Percentiles rank a stretch among this genome's conserved stretches.
phyloP scores from a whole-genome alignment of 2,113 vertebrate species.

The Otis tarda region DNA sequence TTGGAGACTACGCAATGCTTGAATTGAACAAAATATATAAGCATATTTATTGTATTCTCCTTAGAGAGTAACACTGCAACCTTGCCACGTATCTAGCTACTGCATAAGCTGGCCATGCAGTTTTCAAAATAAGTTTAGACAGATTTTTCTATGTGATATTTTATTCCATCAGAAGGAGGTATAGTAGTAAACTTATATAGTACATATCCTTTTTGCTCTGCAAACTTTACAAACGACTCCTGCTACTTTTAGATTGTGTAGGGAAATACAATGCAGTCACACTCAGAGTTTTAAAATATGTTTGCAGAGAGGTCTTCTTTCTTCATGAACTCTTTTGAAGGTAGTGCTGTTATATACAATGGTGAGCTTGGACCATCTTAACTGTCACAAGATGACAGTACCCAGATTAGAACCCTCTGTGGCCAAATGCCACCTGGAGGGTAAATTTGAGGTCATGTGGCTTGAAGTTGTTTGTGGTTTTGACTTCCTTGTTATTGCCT shows the following conservation, averaged over 20 bases:
- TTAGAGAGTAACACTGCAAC: constrained; percentile 59
- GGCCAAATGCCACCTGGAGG: neutral
- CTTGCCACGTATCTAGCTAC: constrained; percentile 59
- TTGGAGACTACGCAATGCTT: constrained; percentile 52
- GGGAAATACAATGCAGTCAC: neutral
- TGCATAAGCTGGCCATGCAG: constrained; percentile 68
- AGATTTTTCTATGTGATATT: constrained; percentile 35
- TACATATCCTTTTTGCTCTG: neutral
- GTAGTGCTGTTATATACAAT: neutral
- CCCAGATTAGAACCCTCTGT: neutral
- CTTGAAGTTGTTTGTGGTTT: neutral
- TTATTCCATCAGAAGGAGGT: constrained; percentile 15
- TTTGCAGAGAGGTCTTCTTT: neutral
- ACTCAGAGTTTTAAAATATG: neutral
- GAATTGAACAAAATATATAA: constrained; percentile 46
- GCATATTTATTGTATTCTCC: constrained; percentile 56
- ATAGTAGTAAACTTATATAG: neutral
- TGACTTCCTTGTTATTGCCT: neutral
- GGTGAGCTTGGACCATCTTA: neutral
- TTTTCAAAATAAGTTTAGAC: constrained; percentile 68
- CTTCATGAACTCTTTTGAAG: neutral
- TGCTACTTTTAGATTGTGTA: neutral
- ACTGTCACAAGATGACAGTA: neutral
- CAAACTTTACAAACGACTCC: neutral
- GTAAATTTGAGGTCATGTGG: neutral